phyloP scores from a whole-genome alignment of 2,888 invertebrate genomes.

The Argynnis bischoffii region DNA sequence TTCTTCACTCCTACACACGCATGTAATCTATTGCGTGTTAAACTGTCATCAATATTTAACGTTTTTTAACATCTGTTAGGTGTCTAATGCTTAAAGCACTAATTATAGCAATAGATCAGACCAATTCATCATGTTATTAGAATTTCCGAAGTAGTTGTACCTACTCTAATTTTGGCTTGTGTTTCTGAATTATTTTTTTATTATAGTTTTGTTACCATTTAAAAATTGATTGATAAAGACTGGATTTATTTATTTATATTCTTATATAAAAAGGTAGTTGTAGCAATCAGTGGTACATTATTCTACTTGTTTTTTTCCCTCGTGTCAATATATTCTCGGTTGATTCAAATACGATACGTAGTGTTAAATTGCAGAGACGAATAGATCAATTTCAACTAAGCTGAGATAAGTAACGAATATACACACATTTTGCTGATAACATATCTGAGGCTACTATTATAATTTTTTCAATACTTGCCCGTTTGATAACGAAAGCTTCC shows the following conservation, averaged over 20 bases:
- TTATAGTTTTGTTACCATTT: background rate
- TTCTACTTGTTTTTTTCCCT: no score
- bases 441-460: slow-evolving; percentile 16
- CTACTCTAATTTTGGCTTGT: background rate
- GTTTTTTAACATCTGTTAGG: slow-evolving; percentile 8
- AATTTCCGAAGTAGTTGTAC: background rate
- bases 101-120: slow-evolving; percentile 12
- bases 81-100: background rate
- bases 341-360: background rate
- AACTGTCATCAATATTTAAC: background rate
- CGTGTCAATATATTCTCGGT: background rate
- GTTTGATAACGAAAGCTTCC: slow-evolving; percentile 9
- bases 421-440: slow-evolving; percentile 10
- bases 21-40: background rate
- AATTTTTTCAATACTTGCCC: background rate
- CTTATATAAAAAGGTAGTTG: no score
- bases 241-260: no score
- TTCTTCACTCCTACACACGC: no score
- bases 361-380: background rate
- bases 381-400: slow-evolving; percentile 10
- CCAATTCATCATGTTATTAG: slow-evolving; percentile 7
- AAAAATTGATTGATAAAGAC: no score
- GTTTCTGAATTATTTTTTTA: background rate
- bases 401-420: slow-evolving; percentile 13
- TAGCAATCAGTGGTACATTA: no score